Percentiles rank a stretch among this genome's conserved stretches.
phyloP scores from a whole-genome alignment of 2,797 vertebrate genomes.

The Micropoecilia bifurca region DNA sequence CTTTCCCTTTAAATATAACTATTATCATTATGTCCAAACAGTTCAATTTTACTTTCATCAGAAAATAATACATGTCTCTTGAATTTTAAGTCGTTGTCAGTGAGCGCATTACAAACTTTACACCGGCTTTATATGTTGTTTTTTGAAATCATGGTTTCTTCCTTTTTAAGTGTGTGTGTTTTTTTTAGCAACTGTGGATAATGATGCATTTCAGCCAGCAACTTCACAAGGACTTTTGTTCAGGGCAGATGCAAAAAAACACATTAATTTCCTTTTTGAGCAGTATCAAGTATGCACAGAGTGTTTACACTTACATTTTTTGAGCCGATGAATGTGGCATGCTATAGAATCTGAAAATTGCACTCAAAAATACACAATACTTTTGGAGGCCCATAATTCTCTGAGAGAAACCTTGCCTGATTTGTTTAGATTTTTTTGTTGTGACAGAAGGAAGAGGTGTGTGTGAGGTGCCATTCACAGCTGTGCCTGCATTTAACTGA shows the following conservation, averaged over 20 bases:
- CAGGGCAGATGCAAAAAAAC: neutral
- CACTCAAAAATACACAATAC: neutral
- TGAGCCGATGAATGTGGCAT: neutral
- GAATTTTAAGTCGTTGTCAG: neutral
- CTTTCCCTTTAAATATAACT: neutral
- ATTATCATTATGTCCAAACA: neutral
- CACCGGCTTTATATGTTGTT: neutral
- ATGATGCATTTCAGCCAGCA: neutral
- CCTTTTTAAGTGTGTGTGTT: neutral
- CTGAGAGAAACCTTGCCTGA: neutral
- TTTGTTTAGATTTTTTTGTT: neutral
- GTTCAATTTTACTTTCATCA: neutral
- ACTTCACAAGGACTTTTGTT: neutral
- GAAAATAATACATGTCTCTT: neutral
- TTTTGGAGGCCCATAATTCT: neutral
- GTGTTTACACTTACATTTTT: neutral
- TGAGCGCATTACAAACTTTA: neutral
- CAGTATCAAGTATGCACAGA: neutral
- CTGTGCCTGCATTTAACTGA: neutral
- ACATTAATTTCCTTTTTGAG: neutral
- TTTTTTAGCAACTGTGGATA: neutral
- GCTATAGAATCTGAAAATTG: neutral
- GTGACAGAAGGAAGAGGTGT: neutral
- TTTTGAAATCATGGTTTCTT: neutral
- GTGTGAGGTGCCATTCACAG: neutral